Evolutionary conservation across 2,113 vertebrate genomes (phyloP).

Genomic region (Aspidoscelis tigris): DNA sequence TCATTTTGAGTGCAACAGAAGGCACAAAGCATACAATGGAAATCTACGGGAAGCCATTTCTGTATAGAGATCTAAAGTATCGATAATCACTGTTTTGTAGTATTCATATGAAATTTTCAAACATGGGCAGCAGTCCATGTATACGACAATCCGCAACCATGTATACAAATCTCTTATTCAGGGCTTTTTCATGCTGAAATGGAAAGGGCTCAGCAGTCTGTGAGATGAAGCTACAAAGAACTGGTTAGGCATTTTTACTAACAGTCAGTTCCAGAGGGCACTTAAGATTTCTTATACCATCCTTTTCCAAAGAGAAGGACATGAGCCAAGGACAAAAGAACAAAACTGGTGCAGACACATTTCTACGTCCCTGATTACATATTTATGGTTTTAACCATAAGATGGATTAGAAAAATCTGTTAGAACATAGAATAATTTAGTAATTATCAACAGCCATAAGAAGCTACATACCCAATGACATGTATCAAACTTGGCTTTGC

Average conservation of each 20-base stretch:
- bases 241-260: neutral
- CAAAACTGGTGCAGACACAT: neutral
- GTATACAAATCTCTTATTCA: neutral
- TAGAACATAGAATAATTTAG: no score
- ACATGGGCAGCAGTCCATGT: neutral
- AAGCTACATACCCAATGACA: no score
- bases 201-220: neutral
- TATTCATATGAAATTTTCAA: neutral
- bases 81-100: neutral
- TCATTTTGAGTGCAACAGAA: neutral
- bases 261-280: neutral
- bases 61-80: neutral
- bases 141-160: neutral
- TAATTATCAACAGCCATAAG: no score
- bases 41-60: neutral
- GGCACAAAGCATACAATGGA: neutral
- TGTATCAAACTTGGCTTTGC: no score
- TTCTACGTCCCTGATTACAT: neutral
- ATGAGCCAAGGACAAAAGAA: neutral
- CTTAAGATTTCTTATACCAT: no score
- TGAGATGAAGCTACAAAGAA: slow-evolving; percentile 12
- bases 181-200: neutral
- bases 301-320: neutral
- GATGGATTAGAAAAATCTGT: no score
- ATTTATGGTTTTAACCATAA: no score